Percentiles rank a stretch among this genome's conserved stretches.
phyloP scores from a whole-genome alignment of 2,113 vertebrate species.

The Neofelis nebulosa region DNA sequence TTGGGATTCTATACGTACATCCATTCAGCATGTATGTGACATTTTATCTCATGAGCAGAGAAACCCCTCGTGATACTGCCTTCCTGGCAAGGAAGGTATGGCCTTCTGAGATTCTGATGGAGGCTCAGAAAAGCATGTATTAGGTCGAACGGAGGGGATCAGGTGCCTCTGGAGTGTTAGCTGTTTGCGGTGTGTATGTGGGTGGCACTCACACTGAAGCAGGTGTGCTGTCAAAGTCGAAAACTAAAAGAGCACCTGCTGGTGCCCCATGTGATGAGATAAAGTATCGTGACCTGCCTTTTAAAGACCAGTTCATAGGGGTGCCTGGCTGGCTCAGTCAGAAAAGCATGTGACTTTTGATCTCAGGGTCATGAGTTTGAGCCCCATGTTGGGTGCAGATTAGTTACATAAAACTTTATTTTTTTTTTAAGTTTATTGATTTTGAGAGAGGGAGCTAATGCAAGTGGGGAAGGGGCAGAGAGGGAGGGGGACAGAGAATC shows the following conservation, averaged over 20 bases:
- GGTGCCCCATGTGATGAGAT: background rate
- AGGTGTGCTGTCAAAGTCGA: accelerated
- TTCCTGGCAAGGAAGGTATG: no score
- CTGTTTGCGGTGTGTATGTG: no score
- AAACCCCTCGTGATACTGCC: background rate
- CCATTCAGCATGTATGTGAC: accelerated
- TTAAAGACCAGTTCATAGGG: background rate
- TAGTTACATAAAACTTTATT: no score
- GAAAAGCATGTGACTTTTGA: no score
- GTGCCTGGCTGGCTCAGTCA: no score
- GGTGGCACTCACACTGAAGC: accelerated
- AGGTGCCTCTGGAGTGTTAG: background rate
- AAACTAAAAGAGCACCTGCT: background rate
- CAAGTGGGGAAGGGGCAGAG: no score
- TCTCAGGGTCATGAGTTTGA: no score
- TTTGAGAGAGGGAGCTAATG: no score
- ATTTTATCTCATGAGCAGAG: background rate
- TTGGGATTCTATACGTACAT: accelerated
- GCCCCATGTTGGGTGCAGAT: no score
- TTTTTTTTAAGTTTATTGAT: no score
- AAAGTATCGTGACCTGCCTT: background rate
- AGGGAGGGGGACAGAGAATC: no score
- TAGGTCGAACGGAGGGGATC: background rate
- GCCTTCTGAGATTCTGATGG: background rate
- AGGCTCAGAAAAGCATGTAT: background rate